Base-by-base conservation (phyloP, 2,888 invertebrate genomes). In the Argynnis bischoffii region DNA sequence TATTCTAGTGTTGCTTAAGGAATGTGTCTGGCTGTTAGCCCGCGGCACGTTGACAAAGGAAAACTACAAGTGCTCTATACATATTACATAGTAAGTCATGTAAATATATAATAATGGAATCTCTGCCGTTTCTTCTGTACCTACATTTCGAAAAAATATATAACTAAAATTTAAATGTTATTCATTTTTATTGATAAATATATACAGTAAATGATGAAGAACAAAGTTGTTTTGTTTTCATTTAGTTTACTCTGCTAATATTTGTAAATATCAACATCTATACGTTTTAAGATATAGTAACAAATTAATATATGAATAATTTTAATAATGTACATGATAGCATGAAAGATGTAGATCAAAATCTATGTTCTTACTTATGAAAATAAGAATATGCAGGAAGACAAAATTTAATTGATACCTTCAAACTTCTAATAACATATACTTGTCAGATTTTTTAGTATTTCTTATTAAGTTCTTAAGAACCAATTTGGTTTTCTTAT, bases 21-120 rank as follows among this genome's bases (percentile, higher is more conserved):
- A 69, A 70, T 73, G 71, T 67, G 74, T 75, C 75, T 73, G 73
- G 73, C 64, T 67, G 65, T 63, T 59, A 51, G 70, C 73, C 74
- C 55, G 55, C 63, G 73, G 72, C 64, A 54, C 71, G 75, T 75
- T 75, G 74, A 75, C 73, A 75, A 73, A 74, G 73, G 73, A 73
- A 71, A 76, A 71, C 75, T 74, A 72, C 72, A 64, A 72, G 59
- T 26, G 21, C 50, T 59, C 64, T 55, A 64, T 61, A 31, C 60
- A 56, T 48, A 35, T 35, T 50, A 59, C 60, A 26, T 41, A 41
- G 35, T 41, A 11, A 41, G 8, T 41, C 35, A 41, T 41, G 35
- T 41, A 41, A 41, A 41, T 41, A 41, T 41, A 11, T 41, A 41
- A 11, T 41, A 41, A 11, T 41, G 11, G 35, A 41, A 41, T 41